Percentiles rank a stretch among this genome's conserved stretches.
These are phyloP conservation scores for Syrista parreyssii DNA, from an alignment of 2,888 invertebrate genomes.

Conservation along the genomic window DNA sequence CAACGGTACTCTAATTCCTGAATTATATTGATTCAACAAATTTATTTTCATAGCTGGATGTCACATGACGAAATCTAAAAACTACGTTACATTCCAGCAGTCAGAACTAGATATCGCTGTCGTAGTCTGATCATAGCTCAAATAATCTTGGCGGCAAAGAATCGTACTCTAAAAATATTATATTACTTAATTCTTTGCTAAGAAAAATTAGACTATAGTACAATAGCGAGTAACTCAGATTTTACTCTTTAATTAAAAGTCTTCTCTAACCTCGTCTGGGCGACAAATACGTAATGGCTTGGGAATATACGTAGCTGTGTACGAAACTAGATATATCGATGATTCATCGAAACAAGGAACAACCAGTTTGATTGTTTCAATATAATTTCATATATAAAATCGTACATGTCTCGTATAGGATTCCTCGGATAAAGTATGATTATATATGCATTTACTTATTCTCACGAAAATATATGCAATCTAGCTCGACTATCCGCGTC, in stretches of 20 bases:
- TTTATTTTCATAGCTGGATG: background rate
- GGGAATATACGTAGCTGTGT: background rate
- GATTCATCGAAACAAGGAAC: background rate
- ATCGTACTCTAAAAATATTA: background rate
- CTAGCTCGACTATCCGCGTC: background rate
- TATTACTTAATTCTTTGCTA: background rate
- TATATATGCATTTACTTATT: background rate
- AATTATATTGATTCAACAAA: background rate
- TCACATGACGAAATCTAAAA: background rate
- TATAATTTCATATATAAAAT: too few species aligned
- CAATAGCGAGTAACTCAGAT: background rate
- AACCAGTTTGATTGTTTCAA: background rate
- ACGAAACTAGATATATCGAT: background rate
- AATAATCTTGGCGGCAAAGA: background rate
- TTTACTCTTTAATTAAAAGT: background rate
- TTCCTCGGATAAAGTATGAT: background rate
- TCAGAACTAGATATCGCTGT: background rate
- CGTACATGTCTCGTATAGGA: too few species aligned
- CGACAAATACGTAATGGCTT: background rate
- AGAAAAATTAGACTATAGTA: background rate
- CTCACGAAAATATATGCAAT: background rate
- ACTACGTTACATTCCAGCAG: background rate
- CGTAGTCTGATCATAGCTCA: background rate
- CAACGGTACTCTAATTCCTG: background rate
- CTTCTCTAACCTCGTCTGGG: background rate